Evolutionary conservation across 1,140 invertebrate genomes (phyloP).

Genomic region (Babylonia areolata): DNA sequence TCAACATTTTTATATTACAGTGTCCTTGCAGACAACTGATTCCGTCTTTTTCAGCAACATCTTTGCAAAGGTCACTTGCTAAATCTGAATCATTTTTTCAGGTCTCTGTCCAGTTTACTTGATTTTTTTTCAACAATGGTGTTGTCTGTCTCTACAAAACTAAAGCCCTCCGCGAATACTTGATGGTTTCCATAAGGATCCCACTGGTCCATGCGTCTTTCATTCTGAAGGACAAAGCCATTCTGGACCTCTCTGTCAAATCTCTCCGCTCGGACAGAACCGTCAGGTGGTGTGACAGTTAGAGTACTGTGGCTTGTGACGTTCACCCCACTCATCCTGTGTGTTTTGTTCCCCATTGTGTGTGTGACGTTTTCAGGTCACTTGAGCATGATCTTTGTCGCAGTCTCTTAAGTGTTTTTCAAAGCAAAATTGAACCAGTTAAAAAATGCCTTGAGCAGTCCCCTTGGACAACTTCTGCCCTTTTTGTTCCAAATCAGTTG

Average conservation of each 20-base stretch:
- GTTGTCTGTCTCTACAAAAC: neutral
- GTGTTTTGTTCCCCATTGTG: neutral
- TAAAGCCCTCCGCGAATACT: neutral
- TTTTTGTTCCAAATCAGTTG: no score
- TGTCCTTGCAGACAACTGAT: no score
- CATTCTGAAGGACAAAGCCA: neutral
- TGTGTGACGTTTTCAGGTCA: no score
- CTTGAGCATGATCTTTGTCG: no score
- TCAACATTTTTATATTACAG: no score
- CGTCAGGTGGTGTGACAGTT: neutral
- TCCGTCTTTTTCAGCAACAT: no score
- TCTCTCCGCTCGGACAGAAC: neutral
- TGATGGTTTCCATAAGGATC: neutral
- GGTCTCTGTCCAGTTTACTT: neutral
- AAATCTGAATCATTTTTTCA: neutral
- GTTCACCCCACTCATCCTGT: neutral
- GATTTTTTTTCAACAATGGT: neutral
- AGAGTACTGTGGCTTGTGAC: neutral
- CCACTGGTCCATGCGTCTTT: neutral
- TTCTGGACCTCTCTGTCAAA: neutral
- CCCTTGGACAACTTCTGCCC: no score
- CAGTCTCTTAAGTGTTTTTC: no score
- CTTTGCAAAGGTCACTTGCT: no score
- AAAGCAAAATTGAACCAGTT: no score
- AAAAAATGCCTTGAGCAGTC: no score